phyloP scores from a whole-genome alignment of 2,797 vertebrate species.

The Protosalanx chinensis region DNA sequence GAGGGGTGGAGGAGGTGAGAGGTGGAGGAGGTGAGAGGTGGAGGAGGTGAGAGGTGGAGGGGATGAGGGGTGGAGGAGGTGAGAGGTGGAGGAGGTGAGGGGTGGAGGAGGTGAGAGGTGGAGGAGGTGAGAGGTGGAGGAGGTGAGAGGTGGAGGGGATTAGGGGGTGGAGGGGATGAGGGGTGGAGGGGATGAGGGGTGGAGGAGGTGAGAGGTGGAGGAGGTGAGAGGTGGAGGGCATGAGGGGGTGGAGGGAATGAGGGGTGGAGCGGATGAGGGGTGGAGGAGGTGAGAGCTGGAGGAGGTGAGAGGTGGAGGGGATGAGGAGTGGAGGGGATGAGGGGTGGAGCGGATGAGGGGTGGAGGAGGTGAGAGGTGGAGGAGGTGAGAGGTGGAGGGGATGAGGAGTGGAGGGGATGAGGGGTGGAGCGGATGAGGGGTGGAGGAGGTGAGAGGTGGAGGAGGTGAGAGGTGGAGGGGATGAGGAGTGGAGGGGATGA shows the following conservation, averaged over 20 bases:
- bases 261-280: too few relatives aligned
- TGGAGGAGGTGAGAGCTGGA: neutral
- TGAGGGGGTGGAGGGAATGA: too few relatives aligned
- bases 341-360: neutral
- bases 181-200: too few relatives aligned
- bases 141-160: neutral
- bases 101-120: neutral
- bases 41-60: neutral
- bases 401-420: too few relatives aligned
- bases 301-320: neutral
- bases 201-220: neutral
- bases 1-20: too few relatives aligned
- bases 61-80: too few relatives aligned
- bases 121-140: neutral
- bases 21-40: neutral
- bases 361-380: neutral
- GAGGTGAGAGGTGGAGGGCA: neutral
- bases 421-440: neutral
- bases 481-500: too few relatives aligned
- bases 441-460: neutral
- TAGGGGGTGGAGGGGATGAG: too few relatives aligned
- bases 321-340: too few relatives aligned
- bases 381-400: neutral
- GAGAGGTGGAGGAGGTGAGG: too few relatives aligned
- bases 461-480: neutral